Evolutionary conservation across 2,797 vertebrate genomes (phyloP).

Genomic region (Arremon aurantiirostris): DNA sequence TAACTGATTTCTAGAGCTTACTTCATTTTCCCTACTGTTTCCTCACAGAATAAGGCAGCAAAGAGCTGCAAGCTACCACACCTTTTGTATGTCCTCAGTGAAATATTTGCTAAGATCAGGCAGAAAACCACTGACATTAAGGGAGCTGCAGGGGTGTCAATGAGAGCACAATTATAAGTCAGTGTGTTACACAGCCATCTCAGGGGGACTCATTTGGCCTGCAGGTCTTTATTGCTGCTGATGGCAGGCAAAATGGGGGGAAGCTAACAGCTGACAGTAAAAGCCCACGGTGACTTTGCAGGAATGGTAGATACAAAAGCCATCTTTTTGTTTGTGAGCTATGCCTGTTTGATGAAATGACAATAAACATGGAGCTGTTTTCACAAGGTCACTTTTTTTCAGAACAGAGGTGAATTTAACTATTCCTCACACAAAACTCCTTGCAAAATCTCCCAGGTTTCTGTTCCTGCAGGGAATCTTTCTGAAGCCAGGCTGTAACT

Average conservation of each 20-base stretch:
- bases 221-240: slow-evolving; percentile 1
- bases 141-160: not conserved
- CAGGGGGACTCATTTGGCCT: not conserved
- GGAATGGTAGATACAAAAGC: not conserved
- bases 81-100: not conserved
- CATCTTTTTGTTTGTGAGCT: not conserved
- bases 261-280: not conserved
- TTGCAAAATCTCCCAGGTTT: not conserved
- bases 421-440: not conserved
- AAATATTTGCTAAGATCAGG: not conserved
- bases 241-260: not conserved
- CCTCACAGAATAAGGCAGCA: not conserved
- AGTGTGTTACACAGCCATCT: not conserved
- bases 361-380: not conserved
- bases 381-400: not conserved
- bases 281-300: not conserved
- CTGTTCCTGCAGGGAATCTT: not conserved
- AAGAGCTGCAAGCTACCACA: not conserved
- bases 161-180: not conserved
- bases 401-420: not conserved
- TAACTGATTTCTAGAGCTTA: not conserved
- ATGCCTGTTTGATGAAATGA: not conserved
- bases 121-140: not conserved
- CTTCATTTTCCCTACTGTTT: not conserved
- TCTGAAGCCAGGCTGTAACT: not conserved